phyloP scores from a whole-genome alignment of 2,888 invertebrate genomes.

The Dicyrtoma fusca region DNA sequence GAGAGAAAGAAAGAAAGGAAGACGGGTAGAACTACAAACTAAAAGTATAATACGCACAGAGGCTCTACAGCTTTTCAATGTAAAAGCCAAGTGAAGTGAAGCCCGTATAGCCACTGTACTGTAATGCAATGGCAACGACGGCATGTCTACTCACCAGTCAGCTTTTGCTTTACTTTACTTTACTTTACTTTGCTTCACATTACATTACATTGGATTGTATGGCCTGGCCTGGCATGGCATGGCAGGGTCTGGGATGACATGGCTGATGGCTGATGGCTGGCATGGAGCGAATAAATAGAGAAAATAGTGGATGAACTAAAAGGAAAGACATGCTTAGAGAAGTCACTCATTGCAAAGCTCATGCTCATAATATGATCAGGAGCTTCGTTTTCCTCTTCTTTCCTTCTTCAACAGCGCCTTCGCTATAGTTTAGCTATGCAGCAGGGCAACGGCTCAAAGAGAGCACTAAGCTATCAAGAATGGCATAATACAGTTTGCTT shows the following conservation, averaged over 20 bases:
- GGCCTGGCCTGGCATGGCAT: no score
- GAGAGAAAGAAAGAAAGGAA: background rate
- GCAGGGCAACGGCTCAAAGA: background rate
- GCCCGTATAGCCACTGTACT: no score
- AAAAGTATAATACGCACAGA: conserved; percentile 4
- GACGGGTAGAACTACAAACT: no score
- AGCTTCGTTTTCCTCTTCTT: background rate
- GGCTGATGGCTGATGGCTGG: no score
- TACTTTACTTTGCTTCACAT: background rate
- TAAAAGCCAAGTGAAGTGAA: background rate
- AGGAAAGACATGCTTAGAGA: conserved; percentile 9
- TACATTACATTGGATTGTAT: no score
- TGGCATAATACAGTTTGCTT: no score
- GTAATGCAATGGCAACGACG: no score
- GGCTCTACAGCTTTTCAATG: conserved; percentile 10
- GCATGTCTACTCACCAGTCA: no score
- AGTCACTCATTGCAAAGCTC: conserved; percentile 6
- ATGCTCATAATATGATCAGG: no score
- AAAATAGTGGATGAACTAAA: conserved; percentile 6
- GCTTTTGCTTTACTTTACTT: background rate
- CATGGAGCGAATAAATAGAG: conserved; percentile 3
- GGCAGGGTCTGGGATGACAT: no score
- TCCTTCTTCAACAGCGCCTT: no score
- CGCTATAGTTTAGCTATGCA: no score
- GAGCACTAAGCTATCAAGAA: background rate